Evolutionary conservation across 2,888 invertebrate species (phyloP), one percentile per base, ranked within the genome.

Genomic region (Drosophila longiperda): DNA sequence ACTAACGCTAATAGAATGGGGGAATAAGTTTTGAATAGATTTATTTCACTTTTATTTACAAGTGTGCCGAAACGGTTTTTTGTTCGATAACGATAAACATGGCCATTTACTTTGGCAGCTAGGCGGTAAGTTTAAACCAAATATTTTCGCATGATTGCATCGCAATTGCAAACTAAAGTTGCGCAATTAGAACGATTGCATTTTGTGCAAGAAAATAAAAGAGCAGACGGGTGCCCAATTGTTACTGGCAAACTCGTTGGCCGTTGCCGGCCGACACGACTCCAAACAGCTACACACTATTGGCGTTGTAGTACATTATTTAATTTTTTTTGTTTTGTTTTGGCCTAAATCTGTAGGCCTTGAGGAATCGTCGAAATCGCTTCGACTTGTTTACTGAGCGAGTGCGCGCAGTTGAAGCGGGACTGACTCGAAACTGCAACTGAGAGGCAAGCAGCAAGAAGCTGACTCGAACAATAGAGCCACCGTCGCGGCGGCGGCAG

Each of bases 301-400:
- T 78, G 82, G 66, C 54, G 75, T 54, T 75, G 55, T 42, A 57
- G 80, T 86, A 89, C 73, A 78, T 81, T 87, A 60, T 85, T 73
- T 89, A 20, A 20, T 45, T 40, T 40, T 6, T 45, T 45, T 38
- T 45, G 23, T 38, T 54, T 38, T 55, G 54, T 55, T 74, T 81
- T 87, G 86, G 87, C 87, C 87, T 87, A 87, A 87, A 87, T 87
- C 82, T 86, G 86, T 89, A 87, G 87, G 87, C 87, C 87, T 87
- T 87, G 87, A 87, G 87, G 88, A 87, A 87, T 87, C 88, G 90
- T 88, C 86, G 86, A 86, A 87, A 88, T 89, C 90, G 83, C 86
- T 89, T 78, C 76, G 85, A 89, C 88, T 90, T 88, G 89, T 82
- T 89, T 85, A 76, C 90, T 77, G 85, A 85, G 90, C 67, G 67